Evolutionary conservation across 2,113 vertebrate species (phyloP), one percentile per base, ranked within the genome.

Genomic region (Tringa solitaria): DNA sequence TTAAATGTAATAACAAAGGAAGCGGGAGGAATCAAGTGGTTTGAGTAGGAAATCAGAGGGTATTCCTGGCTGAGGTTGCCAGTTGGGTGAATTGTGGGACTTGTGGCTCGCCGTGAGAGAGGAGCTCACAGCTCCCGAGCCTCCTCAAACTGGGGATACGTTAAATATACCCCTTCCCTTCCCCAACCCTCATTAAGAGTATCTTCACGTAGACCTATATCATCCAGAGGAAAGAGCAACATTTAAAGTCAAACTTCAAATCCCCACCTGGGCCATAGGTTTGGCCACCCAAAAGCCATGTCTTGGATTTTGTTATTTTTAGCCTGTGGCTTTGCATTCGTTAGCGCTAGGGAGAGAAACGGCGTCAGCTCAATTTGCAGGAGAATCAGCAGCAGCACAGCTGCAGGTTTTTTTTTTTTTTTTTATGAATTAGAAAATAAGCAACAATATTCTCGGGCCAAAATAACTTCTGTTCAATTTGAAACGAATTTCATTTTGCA

Each of bases 11-110:
- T 75, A 72, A 68, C 91, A 92, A 91, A 94, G 89, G 90, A 92
- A 95, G 80, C 76, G 9, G 80, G 45, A 84, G 77, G 86, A 90
- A 95, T 85, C 91, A 65, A 96, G 92, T 83, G 92, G 82, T 59
- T 87, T 18, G 92, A 91, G 91, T 51, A 93, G 90, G 86, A 90
- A 96, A 95, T 89, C 76, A n/a, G 94, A 92, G 83, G 90, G 90
- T 90, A 94, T 95, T 94, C 84, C 89, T 91, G 87, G 59, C 94
- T 60, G 65, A 35, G 69, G 41, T n/a, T 89, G 54, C 43, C 78
- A 43, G 51, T 10, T 18, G 28, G 19, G 60, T 3, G 60, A 72
- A 79, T 43, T 74, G 35, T 86, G 75, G 79, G 76, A 10, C 35
- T 15, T 43, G 48, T 8, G 54, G 54, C 24, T 46, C n/a, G 64